Base-by-base conservation (phyloP, 2,113 vertebrate species). In the Hemichromis elongatus region DNA sequence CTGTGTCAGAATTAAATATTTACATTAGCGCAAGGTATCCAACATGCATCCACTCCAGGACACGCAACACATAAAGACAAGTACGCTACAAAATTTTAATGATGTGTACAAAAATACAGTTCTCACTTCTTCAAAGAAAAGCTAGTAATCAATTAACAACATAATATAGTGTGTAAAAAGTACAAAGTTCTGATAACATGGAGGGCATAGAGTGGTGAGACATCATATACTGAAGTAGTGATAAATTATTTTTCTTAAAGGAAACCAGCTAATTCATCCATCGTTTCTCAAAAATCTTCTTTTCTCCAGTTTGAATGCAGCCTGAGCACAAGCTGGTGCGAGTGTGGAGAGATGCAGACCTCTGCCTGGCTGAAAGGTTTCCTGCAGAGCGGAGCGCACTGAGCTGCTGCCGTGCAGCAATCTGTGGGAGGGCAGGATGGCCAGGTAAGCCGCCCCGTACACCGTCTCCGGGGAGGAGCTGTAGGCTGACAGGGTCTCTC, bases 361-460 rank as follows among this genome's bases (percentile, higher is more conserved):
- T 96, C 77, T 94, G 68, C 97, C 97, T 3, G 95, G 92, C 83
- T 96, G 83, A 5, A 97, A 93, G 3, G 94, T 94, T 88, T 92
- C 93, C 89, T 90, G 94, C 18, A 99, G 92, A 73, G 90, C 68
- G 4, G 94, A 91, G 92, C 95, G 97, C 47, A 98, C 92, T 4
- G 89, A 87, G 94, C 96, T 97, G 57, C 93, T 96, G 5, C 97
- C 97, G 0, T 96, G 96, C 14, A 99, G 84, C 66, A 99, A 95
- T 3, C 97, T 93, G 88, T 99, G 98, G 82, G 93, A 95, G 1
- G 97, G 96, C 59, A 98, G 96, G 93, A 99, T 95, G 84, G 93
- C 96, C 61, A 99, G 85, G 61, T 97, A 97, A 21, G 98, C 98
- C 2, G 96, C 95, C 53, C 98, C 99, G 7, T 97, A 98, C 84